Conservation (phyloP, 2,888 invertebrate genomes). For the Orthosia gracilis region DNA sequence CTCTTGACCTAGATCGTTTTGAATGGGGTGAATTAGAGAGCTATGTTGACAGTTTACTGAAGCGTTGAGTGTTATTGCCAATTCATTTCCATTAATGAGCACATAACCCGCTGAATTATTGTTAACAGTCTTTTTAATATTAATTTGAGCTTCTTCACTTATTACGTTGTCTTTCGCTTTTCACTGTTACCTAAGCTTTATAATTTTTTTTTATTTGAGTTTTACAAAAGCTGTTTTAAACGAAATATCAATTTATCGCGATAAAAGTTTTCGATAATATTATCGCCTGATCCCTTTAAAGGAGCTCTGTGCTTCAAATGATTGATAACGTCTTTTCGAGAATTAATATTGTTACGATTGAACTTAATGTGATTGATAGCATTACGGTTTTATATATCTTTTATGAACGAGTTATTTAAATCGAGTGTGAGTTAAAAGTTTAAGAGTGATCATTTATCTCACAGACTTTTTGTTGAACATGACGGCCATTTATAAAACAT, state of each 20-base stretch:
- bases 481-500: not conserved
- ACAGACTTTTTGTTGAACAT: not conserved
- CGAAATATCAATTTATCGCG: slow-evolving; percentile 1
- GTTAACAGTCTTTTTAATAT: not conserved
- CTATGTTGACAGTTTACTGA: slow-evolving; percentile 41
- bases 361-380: slow-evolving; percentile 56
- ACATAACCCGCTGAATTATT: slow-evolving; percentile 7
- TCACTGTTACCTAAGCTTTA: not conserved
- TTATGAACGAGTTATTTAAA: slow-evolving; percentile 22
- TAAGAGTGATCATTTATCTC: slow-evolving; percentile 11
- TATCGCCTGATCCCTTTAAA: slow-evolving; percentile 36
- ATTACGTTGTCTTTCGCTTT: not conserved
- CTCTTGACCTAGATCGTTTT: slow-evolving; percentile 52
- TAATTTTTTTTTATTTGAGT: not conserved
- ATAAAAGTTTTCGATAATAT: slow-evolving; percentile 35
- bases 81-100: slow-evolving; percentile 47
- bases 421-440: slow-evolving; percentile 23
- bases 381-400: slow-evolving; percentile 31
- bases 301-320: slow-evolving; percentile 37
- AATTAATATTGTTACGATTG: slow-evolving; percentile 54
- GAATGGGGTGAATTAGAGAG: slow-evolving; percentile 47
- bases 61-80: slow-evolving; percentile 32
- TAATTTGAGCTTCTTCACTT: not conserved
- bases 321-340: slow-evolving; percentile 53
- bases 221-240: not conserved